Base-by-base conservation (phyloP, 2,888 invertebrate species). In the Aphodius granarius region DNA sequence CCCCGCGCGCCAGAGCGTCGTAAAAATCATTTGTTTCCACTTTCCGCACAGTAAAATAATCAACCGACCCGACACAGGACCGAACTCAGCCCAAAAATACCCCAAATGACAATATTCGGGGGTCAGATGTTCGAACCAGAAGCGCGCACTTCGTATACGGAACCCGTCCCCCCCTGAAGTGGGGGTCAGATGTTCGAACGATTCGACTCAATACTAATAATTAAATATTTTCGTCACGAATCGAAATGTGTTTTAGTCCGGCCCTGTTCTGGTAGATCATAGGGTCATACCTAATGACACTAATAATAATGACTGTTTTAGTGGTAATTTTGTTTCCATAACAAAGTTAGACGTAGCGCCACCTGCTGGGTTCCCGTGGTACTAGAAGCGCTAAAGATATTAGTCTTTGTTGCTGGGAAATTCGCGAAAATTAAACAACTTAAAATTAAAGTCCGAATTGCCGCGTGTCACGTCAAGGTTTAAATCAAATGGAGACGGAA, bases 281-380 rank as follows among this genome's bases (percentile, higher is more conserved):
- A 43, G 80, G 82, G 83, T 83, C 83, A 82, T 82, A 84, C 81
- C 84, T 84, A 84, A 85, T 85, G 84, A 85, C 83, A 83, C 83
- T 83, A 83, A 84, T 84, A 83, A 83, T 84, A 84, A 85, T 85
- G 84, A 84, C 84, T 85, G 82, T 84, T 85, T 85, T 83, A 84
- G 84, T 83, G 84, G 84, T 85, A 85, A 85, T 85, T 85, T 81
- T 84, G 85, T 85, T 85, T 85, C 85, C 84, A 85, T 85, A 85
- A 85, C 84, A 85, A 85, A 85, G 85, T 85, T 85, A 84, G 84
- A 43, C 43, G n/a, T n/a, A 43, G 43, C 43, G 43, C 43, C 66
- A 66, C 21, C 68, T 68, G 68, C 5, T 9, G n/a, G 3, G 13
- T 68, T 68, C 68, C 68, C 68, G 18, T n/a, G n/a, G 43, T 43